Evolutionary conservation across 2,888 invertebrate genomes (phyloP).

Genomic region (Acronicta psi): DNA sequence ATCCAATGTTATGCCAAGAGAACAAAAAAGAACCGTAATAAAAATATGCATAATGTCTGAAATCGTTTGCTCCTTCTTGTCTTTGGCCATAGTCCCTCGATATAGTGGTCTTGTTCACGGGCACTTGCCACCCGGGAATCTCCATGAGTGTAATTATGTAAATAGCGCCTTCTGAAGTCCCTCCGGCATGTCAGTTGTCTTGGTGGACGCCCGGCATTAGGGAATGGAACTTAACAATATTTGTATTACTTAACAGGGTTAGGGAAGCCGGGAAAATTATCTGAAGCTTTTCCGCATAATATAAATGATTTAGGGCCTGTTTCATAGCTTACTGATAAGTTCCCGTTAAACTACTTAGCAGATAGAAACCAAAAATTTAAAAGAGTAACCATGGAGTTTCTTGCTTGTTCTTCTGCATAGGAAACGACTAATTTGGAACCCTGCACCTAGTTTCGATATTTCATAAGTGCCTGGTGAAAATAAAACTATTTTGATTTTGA

Average conservation of each 20-base stretch:
- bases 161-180: constrained; percentile 24
- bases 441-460: no score
- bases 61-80: constrained; percentile 34
- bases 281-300: no score
- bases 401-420: no score
- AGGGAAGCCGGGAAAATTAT: background rate
- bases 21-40: background rate
- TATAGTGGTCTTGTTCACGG: constrained; percentile 14
- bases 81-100: constrained; percentile 13
- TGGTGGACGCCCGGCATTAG: constrained; percentile 9
- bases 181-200: constrained; percentile 11
- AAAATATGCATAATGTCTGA: constrained; percentile 39
- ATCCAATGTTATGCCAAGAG: background rate
- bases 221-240: constrained; percentile 21
- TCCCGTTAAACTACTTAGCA: no score
- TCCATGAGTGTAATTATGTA: constrained; percentile 51
- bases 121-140: constrained; percentile 24
- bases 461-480: no score
- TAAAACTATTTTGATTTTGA: no score
- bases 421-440: no score
- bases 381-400: no score
- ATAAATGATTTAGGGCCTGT: no score
- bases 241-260: constrained; percentile 20
- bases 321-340: no score
- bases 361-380: no score